Base-by-base conservation (phyloP, 1,140 invertebrate species). In the Brachionus sp. region DNA sequence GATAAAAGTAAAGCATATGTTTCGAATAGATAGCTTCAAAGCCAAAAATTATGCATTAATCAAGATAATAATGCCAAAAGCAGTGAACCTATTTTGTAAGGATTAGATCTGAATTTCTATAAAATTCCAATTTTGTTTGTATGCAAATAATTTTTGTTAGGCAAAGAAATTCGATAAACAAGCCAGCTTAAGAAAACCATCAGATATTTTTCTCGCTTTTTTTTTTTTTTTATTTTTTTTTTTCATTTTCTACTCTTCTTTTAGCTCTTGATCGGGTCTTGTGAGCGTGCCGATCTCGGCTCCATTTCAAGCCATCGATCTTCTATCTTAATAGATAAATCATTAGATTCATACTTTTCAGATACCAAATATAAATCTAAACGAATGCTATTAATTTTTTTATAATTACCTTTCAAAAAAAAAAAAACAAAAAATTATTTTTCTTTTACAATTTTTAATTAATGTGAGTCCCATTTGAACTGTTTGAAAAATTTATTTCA, bases 81-180 rank as follows among this genome's bases (percentile, higher is more conserved):
- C 50, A 57, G 9, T 57, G 50, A 57, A 19, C 50, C 50, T 57
- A 25, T 57, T 57, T 57, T 57, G 50, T 57, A 57, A 3, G 50
- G 50, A 57, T 57, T 57, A 57, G 50, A 57, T 57, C 50, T 23
- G 16, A 57, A 57, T 57, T 57, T 16, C 50, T 57, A 57, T 57
- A 57, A 57, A 57, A 57, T 57, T 57, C 50, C 50, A 57, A 57
- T 57, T 19, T 57, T 57, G 50, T 57, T 57, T 57, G n/a, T n/a
- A 57, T 57, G 50, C 50, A 23, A 57, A 57, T 57, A 57, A 57
- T 23, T 19, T 57, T 42, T n/a, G n/a, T n/a, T n/a, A n/a, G 7
- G 50, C 19, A 57, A 16, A 57, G 50, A 57, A 23, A 57, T 42
- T 42, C 12, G 39, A 42, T 42, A 42, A 42, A 42, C 39, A 42